Evolutionary conservation across 1,140 invertebrate genomes (phyloP).

Genomic region (Atta texana): DNA sequence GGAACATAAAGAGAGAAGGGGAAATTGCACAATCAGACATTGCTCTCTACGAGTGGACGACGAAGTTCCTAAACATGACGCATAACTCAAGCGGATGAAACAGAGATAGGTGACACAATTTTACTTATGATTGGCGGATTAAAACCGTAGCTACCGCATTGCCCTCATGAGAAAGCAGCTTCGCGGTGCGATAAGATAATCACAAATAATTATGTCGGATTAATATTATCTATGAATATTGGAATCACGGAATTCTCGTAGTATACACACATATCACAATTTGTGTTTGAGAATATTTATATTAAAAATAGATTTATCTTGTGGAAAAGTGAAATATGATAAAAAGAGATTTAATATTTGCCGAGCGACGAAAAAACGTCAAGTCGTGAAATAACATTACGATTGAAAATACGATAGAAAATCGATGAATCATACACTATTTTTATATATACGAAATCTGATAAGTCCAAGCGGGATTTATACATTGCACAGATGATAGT

Average conservation of each 20-base stretch:
- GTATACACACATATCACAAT: neutral
- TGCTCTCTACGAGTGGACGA: conserved; percentile 57
- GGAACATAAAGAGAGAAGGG: conserved; percentile 39
- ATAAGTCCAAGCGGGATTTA: conserved; percentile 23
- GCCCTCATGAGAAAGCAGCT: neutral
- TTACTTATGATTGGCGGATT: neutral
- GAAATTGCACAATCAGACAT: conserved; percentile 69
- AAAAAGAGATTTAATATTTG: neutral
- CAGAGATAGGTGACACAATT: conserved; percentile 66
- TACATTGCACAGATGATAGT: neutral
- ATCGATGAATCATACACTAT: conserved; percentile 28
- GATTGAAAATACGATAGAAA: neutral
- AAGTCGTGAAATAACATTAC: conserved; percentile 4
- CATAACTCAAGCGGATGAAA: conserved; percentile 46
- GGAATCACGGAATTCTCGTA: neutral
- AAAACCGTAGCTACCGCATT: conserved; percentile 11
- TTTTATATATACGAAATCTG: conserved; percentile 49
- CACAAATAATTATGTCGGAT: conserved; percentile 9
- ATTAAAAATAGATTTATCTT: conserved; percentile 17
- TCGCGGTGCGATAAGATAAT: conserved; percentile 47
- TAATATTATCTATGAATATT: conserved; percentile 39
- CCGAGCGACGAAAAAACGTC: neutral
- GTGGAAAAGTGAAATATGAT: neutral
- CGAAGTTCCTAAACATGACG: conserved; percentile 68
- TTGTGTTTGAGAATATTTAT: neutral